Base-by-base conservation (phyloP, 2,888 invertebrate genomes). In the Harpagoxenus sublaevis region DNA sequence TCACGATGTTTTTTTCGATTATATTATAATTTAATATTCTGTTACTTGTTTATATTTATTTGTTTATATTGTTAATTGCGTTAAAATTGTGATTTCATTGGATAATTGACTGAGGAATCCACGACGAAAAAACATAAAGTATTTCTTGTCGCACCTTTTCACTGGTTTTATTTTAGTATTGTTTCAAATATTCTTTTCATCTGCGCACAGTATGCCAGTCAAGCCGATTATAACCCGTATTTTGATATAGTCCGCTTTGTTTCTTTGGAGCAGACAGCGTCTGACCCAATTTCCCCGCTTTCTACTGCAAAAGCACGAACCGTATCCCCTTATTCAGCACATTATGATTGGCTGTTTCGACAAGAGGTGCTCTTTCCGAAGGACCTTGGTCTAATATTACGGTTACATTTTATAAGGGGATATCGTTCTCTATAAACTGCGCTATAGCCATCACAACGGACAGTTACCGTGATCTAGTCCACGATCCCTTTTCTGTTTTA, bases 201-300 rank as follows among this genome's bases (percentile, higher is more conserved):
- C 42, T 31, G 9, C 28, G 12, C n/a, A 15, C 23, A 55, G 8
- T 31, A 68, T 55, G 31, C 51, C n/a, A 35, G 45, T 45, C 31
- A 68, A 78, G 70, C 68, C 42, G 68, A 78, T 78, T 68, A 78
- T 55, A 68, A 57, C 28, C 53, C 28, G 42, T 63, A 28, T 74
- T 82, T 74, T 51, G 39, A 53, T 63, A 62, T 62, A 3, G 53
- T 53, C 35, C 57, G 60, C 65, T 68, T 48, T 73, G 68, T 66
- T 63, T 35, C 75, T n/a, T 65, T 55, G 18, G 48, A 79, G 62
- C 28, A 71, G 31, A 86, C 82, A n/a, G 10, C 18, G n/a, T 57
- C 74, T 75, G 87, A 84, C 84, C 83, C 39, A 86, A 85, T 85
- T 88, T 62, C 39, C n/a, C 18, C 42, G 23, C 39, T 79, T 85